Base-by-base conservation (phyloP, 2,113 vertebrate species). In the Sander vitreus region DNA sequence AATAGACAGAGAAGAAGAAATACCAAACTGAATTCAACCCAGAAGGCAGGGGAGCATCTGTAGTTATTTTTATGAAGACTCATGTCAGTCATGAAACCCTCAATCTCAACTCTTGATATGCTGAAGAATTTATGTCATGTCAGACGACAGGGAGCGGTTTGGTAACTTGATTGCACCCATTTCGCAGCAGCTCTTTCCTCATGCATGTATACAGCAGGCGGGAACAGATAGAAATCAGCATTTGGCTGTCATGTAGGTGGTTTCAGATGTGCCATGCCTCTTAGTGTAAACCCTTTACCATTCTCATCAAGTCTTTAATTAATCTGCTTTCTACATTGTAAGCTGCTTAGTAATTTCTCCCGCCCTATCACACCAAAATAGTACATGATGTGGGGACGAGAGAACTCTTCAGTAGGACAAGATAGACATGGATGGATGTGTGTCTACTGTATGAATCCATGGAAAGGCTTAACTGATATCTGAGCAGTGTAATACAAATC, bases 281-380 rank as follows among this genome's bases (percentile, higher is more conserved):
- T 93, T 81, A 89, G 70, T 87, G 87, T 91, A 91, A 93, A 92
- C 79, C 88, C 79, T 88, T 92, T 88, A 90, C 89, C 59, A 73
- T 89, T 78, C 78, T 89, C 88, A 91, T 94, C 88, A 91, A 84
- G 85, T 78, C 87, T 93, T 93, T 92, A 92, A 93, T 94, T 91
- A 92, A 94, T 94, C 91, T 93, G 76, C 88, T 91, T 89, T 85
- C 84, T 88, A 88, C 78, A 58, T 91, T 85, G 63, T 92, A 92
- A 93, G 91, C 90, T 58, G 36, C 85, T 94, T 92, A 91, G 86
- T 78, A 73, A 92, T 89, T 91, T 86, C 78, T 82, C 60, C 81
- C 19, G 25, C 85, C 85, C 92, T 91, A 92, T 93, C 87, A 1
- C 71, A 83, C 80, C 73, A 82, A 91, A 92, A 89, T 91, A 88